Percentiles rank a stretch among this genome's conserved stretches.
Evolutionary conservation across 1,140 invertebrate species (phyloP).

Genomic region (Drosophila melanica): DNA sequence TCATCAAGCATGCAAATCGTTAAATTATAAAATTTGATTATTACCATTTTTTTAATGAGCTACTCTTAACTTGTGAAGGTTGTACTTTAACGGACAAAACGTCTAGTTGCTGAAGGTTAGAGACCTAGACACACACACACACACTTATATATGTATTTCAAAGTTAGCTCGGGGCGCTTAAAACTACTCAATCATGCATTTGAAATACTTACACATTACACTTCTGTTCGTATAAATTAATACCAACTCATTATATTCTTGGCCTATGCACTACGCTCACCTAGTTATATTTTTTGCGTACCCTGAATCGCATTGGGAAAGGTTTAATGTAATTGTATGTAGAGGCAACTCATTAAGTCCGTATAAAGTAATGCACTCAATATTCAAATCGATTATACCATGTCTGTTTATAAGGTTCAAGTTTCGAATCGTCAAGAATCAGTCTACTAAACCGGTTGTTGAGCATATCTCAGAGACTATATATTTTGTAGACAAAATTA

Average conservation of each 20-base stretch:
- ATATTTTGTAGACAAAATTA: no score
- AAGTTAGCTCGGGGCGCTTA: slow-evolving; percentile 9
- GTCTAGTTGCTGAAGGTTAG: slow-evolving; percentile 59
- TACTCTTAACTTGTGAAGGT: slow-evolving; percentile 53
- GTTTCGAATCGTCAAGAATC: no score
- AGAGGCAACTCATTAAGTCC: no score
- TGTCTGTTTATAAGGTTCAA: no score
- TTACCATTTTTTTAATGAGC: slow-evolving; percentile 26
- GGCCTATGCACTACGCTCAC: background rate
- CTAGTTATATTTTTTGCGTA: no score
- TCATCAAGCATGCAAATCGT: slow-evolving; percentile 18
- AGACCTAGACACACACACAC: slow-evolving; percentile 1
- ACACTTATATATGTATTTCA: background rate
- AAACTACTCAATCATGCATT: slow-evolving; percentile 8
- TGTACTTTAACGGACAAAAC: slow-evolving; percentile 59
- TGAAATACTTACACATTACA: slow-evolving; percentile 8
- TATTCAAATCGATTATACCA: no score
- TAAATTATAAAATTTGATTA: slow-evolving; percentile 26
- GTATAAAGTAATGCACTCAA: no score
- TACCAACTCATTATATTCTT: background rate
- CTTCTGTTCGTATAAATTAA: background rate
- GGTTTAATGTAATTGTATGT: background rate
- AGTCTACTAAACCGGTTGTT: no score
- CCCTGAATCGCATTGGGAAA: no score
- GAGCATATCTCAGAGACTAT: no score